A percentile compares a stretch with the other conserved stretches of the same genome.
phyloP scores from a whole-genome alignment of 2,113 vertebrate species.

The Pavo muticus region DNA sequence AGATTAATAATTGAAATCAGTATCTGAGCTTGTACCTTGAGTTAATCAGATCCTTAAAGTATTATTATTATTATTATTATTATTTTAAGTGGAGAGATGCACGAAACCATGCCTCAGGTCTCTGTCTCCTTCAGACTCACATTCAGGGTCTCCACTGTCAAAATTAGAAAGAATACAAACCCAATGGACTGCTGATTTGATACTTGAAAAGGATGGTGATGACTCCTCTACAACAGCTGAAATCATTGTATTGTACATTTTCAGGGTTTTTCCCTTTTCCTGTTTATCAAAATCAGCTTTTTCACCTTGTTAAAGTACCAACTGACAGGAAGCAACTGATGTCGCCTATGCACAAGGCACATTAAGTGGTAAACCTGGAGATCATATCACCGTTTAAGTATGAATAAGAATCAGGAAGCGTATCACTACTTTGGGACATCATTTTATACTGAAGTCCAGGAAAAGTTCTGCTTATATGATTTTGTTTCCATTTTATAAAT shows the following conservation, averaged over 20 bases:
- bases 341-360: neutral
- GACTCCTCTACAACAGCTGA: neutral
- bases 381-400: neutral
- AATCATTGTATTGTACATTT: neutral
- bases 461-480: neutral
- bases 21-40: neutral
- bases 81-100: neutral
- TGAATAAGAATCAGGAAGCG: neutral
- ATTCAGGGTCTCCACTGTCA: neutral
- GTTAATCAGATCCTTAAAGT: neutral
- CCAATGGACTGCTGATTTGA: neutral
- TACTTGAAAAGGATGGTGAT: neutral
- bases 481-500: neutral
- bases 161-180: neutral
- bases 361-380: neutral
- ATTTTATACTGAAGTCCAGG: neutral
- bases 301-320: neutral
- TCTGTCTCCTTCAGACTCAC: neutral
- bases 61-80: neutral
- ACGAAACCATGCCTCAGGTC: neutral
- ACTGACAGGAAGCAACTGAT: neutral
- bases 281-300: neutral
- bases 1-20: neutral
- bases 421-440: neutral
- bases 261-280: neutral